Percentiles rank a stretch among this genome's conserved stretches.
These are phyloP conservation scores for Melozone crissalis DNA, from an alignment of 2,113 vertebrate genomes.

Conservation along the genomic window DNA sequence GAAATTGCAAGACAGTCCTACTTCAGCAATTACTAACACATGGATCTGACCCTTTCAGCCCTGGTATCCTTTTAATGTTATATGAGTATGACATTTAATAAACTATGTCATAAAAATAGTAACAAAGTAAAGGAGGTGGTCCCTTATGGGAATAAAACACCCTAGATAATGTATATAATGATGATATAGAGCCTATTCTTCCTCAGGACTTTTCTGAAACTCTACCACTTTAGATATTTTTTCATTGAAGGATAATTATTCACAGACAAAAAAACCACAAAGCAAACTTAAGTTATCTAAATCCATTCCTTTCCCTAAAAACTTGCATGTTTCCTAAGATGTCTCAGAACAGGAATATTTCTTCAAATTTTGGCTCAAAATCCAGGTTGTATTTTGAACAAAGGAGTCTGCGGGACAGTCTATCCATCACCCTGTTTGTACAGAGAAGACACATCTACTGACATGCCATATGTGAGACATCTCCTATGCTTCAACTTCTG, in stretches of 20 bases:
- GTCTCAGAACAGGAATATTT: conserved; percentile 4
- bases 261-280: neutral
- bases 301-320: neutral
- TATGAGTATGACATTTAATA: neutral
- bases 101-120: neutral
- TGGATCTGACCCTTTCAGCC: neutral
- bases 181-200: neutral
- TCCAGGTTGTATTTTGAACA: neutral
- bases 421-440: neutral
- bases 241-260: neutral
- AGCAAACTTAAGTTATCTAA: neutral
- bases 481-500: neutral
- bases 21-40: neutral
- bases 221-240: neutral
- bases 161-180: neutral
- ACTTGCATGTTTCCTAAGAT: neutral
- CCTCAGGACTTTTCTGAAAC: neutral
- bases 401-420: neutral
- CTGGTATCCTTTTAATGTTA: neutral
- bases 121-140: neutral
- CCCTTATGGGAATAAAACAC: neutral
- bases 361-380: conserved; percentile 34
- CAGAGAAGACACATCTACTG: neutral
- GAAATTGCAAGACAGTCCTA: neutral
- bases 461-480: neutral